A percentile compares a stretch with the other conserved stretches of the same genome.
phyloP scores from a whole-genome alignment of 1,140 invertebrate species.

The Pseudomyrmex cubaensis region DNA sequence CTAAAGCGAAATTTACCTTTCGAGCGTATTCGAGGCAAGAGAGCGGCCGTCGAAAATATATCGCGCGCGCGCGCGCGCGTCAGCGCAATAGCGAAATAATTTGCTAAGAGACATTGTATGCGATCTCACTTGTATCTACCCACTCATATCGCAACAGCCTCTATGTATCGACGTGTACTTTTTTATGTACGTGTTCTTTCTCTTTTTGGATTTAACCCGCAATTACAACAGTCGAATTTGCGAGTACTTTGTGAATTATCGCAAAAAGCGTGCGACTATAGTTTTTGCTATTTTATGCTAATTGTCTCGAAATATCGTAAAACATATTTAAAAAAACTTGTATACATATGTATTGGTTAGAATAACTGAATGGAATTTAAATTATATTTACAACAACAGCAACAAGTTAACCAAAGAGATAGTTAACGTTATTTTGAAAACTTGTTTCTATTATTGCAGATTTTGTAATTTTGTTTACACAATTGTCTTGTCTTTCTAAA shows the following conservation, averaged over 20 bases:
- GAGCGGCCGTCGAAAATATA: slow-evolving; percentile 50
- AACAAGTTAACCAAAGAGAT: too few relatives aligned
- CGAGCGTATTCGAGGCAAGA: slow-evolving; percentile 53
- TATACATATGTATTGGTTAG: too few relatives aligned
- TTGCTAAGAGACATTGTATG: neutral
- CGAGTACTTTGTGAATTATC: neutral
- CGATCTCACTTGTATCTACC: slow-evolving; percentile 5
- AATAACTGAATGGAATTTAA: too few relatives aligned
- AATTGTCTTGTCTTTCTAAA: too few relatives aligned
- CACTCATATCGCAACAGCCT: neutral
- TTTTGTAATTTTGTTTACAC: neutral
- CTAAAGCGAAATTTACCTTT: slow-evolving; percentile 63
- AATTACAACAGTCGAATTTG: neutral
- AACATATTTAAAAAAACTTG: too few relatives aligned
- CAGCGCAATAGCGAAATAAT: slow-evolving; percentile 36
- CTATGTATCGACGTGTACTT: neutral
- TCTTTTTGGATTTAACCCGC: neutral
- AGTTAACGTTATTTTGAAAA: too few relatives aligned
- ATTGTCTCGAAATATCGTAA: too few relatives aligned
- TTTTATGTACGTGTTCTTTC: neutral
- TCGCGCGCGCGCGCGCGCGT: slow-evolving; percentile 10
- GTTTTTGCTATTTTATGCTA: neutral
- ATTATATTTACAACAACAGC: neutral
- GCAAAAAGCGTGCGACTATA: neutral
- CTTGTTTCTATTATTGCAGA: too few relatives aligned